Evolutionary conservation across 1,140 invertebrate genomes (phyloP).

Genomic region (Halesus radiatus): DNA sequence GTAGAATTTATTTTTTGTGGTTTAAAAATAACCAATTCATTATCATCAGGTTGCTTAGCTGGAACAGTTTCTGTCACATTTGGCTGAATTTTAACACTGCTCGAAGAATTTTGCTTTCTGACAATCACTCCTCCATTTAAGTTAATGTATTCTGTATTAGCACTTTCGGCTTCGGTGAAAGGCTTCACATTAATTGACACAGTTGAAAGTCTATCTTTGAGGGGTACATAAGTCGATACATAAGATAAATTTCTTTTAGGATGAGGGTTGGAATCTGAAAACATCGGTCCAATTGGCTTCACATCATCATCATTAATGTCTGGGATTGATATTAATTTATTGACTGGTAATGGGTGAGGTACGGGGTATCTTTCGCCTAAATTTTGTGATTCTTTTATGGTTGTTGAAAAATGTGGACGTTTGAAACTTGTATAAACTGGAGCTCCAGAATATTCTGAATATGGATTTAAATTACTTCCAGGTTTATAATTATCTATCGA

Average conservation of each 20-base stretch:
- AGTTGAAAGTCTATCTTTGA: slow-evolving; percentile 68
- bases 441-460: slow-evolving; percentile 63
- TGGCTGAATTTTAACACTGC: slow-evolving; percentile 22
- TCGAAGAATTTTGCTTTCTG: slow-evolving; percentile 48
- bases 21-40: slow-evolving; percentile 50
- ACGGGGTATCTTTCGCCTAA: slow-evolving; percentile 70
- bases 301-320: slow-evolving; percentile 30
- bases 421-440: slow-evolving; percentile 79
- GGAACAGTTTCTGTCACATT: not conserved
- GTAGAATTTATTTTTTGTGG: not conserved
- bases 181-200: slow-evolving; percentile 65
- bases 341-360: slow-evolving; percentile 77
- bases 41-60: slow-evolving; percentile 51
- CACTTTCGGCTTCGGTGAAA: slow-evolving; percentile 39
- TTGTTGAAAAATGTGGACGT: slow-evolving; percentile 71
- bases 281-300: slow-evolving; percentile 9
- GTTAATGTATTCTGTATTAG: slow-evolving; percentile 50
- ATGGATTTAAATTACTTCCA: slow-evolving; percentile 30
- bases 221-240: slow-evolving; percentile 58
- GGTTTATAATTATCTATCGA: slow-evolving; percentile 29
- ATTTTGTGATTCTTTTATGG: slow-evolving; percentile 68
- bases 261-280: too few relatives aligned
- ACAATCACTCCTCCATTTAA: slow-evolving; percentile 63
- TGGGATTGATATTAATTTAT: slow-evolving; percentile 72
- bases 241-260: too few relatives aligned